Percentiles rank a stretch among this genome's conserved stretches.
Evolutionary conservation across 2,888 invertebrate species (phyloP).

Genomic region (Neoascia interrupta): DNA sequence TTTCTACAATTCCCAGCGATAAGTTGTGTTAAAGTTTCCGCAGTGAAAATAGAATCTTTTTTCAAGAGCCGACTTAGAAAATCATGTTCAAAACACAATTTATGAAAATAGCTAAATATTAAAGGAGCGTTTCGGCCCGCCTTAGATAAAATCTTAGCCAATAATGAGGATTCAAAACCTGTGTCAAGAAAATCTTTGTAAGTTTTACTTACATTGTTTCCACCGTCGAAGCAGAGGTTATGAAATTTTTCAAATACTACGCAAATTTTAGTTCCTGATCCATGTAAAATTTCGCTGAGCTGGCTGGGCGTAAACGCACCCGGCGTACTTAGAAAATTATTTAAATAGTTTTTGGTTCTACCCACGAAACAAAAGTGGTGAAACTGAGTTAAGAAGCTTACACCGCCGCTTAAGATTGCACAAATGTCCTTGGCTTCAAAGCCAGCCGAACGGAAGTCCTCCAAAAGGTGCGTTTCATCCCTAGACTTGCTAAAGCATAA

Average conservation of each 20-base stretch:
- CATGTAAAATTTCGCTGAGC: constrained; percentile 7
- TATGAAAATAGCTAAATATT: not conserved
- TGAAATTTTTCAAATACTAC: constrained; percentile 13
- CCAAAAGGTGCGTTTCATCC: no score
- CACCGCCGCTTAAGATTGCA: constrained; percentile 20
- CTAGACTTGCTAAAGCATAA: no score
- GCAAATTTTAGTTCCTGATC: constrained; percentile 2
- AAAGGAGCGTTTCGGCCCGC: not conserved
- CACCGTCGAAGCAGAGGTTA: constrained; percentile 4
- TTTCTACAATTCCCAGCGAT: no score
- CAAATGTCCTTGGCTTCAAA: constrained; percentile 7
- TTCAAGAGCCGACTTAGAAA: no score
- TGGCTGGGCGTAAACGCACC: not conserved
- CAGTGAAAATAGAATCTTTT: no score
- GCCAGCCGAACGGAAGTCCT: not conserved
- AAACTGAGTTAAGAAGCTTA: not conserved
- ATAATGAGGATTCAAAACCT: not conserved
- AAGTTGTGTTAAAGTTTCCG: no score
- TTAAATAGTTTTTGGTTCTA: constrained; percentile 12
- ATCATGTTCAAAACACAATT: not conserved
- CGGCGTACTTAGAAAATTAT: no score
- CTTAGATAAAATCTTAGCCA: constrained; percentile 2
- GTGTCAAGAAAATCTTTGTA: not conserved
- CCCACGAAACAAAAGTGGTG: constrained; percentile 23
- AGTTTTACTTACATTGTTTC: not conserved